Base-by-base conservation (phyloP, 1,140 invertebrate genomes). In the Trichoplusia ni region DNA sequence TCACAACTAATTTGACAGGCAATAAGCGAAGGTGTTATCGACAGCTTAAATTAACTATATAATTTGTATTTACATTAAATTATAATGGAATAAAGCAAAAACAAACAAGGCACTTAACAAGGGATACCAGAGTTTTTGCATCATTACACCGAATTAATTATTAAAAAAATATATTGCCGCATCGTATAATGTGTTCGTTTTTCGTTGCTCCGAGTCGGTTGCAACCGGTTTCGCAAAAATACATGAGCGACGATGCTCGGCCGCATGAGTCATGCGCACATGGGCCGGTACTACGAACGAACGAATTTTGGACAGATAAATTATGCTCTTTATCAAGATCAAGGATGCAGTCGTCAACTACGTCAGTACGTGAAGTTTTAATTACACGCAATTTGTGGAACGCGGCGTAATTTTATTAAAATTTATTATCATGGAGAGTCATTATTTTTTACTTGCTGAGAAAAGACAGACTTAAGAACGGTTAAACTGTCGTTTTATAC, bases 211-310 rank as follows among this genome's bases (percentile, higher is more conserved):
- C n/a, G 31, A 13, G 38, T 23, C 9, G 33, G 19, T n/a, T 2
- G 3, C 27, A 54, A 66, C 68, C 68, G 68, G 68, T 67, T 60
- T 66, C 21, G 33, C 21, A 51, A 42, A 58, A 40, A 40, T 59
- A 46, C 56, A 46, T 35, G 56, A 46, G 40, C 56, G 56, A 31
- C 27, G 53, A 40, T 40, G 21, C 53, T 40, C 11, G 21, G 7
- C n/a, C 23, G 49, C 3, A 53, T 77, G 74, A 77, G 54, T 77
- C 74, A 77, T 31, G 33, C 37, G 54, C 71, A 69, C 60, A 61
- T 69, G 63, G 69, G 27, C 46, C 37, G 9, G 40, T 18, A 51
- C 47, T 51, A 53, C 54, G 46, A 65, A 27, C 27, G 42, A 53
- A 51, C 64, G 38, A 46, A 64, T 71, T 65, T 69, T 42, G 49